Percentiles rank a stretch among this genome's conserved stretches.
Evolutionary conservation across 2,113 vertebrate species (phyloP).

Genomic region (Chauna torquata): DNA sequence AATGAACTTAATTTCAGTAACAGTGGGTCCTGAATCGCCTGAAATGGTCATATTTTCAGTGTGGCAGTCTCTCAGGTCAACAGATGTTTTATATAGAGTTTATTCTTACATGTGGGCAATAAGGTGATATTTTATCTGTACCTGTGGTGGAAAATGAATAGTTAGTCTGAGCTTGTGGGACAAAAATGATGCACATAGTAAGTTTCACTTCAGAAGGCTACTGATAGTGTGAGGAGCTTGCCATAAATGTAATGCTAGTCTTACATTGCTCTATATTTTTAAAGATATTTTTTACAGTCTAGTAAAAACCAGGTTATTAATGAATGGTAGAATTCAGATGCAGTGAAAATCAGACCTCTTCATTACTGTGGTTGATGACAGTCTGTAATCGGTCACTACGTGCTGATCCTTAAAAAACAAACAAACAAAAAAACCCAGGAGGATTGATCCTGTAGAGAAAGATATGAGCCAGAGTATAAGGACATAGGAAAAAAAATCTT

Average conservation of each 20-base stretch:
- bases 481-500: not conserved
- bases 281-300: not conserved
- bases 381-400: not conserved
- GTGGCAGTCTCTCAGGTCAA: not conserved
- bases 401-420: not conserved
- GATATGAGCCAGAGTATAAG: not conserved
- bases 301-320: not conserved
- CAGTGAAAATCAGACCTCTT: not conserved
- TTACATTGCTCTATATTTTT: not conserved
- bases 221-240: not conserved
- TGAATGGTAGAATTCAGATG: not conserved
- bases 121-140: not conserved
- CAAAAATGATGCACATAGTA: not conserved
- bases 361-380: not conserved
- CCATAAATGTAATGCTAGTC: not conserved
- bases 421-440: not conserved
- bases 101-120: not conserved
- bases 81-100: not conserved
- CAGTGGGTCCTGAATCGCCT: not conserved
- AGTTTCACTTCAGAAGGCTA: not conserved
- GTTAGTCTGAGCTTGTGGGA: not conserved
- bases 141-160: not conserved
- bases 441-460: conserved; percentile 10
- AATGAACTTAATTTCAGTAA: not conserved
- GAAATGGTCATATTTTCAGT: not conserved